Conservation (phyloP, 2,888 invertebrate genomes). For the Maniola hyperantus region DNA sequence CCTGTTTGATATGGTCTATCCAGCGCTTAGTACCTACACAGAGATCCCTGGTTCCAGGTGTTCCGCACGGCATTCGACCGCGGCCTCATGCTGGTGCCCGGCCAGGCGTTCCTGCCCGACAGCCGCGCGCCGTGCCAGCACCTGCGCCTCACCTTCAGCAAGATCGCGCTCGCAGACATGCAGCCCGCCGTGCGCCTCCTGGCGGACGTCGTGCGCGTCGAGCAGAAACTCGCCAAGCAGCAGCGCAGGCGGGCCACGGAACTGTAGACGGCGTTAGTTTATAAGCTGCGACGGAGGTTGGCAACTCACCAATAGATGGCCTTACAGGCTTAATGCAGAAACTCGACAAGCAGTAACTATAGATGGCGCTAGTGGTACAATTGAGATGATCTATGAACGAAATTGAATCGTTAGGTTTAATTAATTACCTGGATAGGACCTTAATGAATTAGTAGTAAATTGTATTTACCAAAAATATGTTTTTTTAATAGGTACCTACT, state of each 20-base stretch:
- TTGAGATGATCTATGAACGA: no score
- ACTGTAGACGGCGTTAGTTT: constrained; percentile 53
- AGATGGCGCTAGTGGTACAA: no score
- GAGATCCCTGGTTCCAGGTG: constrained; percentile 52
- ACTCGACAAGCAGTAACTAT: no score
- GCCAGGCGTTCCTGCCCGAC: constrained; percentile 87
- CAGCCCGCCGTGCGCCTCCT: constrained; percentile 83
- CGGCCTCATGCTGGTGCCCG: constrained; percentile 88
- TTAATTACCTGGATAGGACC: no score
- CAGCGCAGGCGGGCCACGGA: constrained; percentile 55
- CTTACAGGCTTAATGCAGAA: no score
- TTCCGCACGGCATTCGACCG: constrained; percentile 84
- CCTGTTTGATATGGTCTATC: no score
- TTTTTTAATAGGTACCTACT: no score
- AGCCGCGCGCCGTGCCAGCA: constrained; percentile 84
- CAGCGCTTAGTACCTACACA: no score
- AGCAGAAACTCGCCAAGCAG: constrained; percentile 61
- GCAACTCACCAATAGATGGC: not conserved
- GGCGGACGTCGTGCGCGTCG: constrained; percentile 83
- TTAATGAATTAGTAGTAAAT: no score
- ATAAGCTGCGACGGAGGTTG: constrained; percentile 3
- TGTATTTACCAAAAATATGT: no score
- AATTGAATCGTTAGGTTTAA: no score
- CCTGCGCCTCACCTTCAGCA: constrained; percentile 88
- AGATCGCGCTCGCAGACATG: constrained; percentile 85